Conservation (phyloP, 2,113 vertebrate species). For the Erythrocercus mccallii region DNA sequence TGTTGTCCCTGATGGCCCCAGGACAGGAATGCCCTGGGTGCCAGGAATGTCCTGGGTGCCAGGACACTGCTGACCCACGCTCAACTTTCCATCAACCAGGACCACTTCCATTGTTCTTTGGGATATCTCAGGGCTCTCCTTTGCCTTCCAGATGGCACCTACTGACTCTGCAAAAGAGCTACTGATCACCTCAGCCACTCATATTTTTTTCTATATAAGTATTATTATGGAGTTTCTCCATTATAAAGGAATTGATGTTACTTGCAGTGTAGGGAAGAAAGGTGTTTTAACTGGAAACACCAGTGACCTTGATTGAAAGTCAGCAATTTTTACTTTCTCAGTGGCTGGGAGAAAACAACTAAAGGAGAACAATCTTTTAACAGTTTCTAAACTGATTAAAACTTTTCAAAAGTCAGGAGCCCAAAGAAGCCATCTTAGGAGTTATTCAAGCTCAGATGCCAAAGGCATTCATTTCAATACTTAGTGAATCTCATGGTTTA, state of each 20-base stretch:
- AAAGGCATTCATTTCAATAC: background rate
- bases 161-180: background rate
- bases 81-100: background rate
- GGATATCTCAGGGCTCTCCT: background rate
- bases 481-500: background rate
- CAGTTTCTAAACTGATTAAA: background rate
- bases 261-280: background rate
- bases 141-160: background rate
- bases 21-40: background rate
- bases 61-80: fast-evolving
- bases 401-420: background rate
- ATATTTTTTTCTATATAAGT: background rate
- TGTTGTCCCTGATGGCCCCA: background rate
- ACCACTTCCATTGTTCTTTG: background rate
- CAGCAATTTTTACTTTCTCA: background rate
- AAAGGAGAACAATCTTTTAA: background rate
- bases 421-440: background rate
- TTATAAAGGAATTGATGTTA: background rate
- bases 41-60: fast-evolving
- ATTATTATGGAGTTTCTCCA: background rate
- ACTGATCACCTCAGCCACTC: background rate
- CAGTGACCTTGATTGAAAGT: background rate
- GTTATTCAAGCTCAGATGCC: background rate
- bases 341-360: background rate
- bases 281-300: background rate